Evolutionary conservation across 2,113 vertebrate genomes (phyloP), one percentile per base, ranked within the genome.

Genomic region (Rhipidura dahli): DNA sequence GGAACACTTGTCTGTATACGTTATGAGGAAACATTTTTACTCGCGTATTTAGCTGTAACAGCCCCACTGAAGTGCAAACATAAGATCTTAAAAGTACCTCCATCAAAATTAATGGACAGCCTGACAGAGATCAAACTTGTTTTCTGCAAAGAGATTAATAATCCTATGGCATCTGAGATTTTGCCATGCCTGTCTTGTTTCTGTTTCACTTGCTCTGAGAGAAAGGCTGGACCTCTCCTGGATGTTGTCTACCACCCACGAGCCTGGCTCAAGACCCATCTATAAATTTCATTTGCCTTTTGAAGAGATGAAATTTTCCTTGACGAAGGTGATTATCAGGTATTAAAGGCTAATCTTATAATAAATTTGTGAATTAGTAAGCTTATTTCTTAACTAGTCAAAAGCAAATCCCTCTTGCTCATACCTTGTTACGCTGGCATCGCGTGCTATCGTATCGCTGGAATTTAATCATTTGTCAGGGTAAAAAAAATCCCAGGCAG

Each of bases 251-350:
- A 21, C 84, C 68, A 30, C 86, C 66, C 68, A 79, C 9, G 2
- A 79, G 60, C 26, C 90, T 92, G 93, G 77, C 94, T 97, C 88
- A 85, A 95, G 96, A 93, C 39, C 77, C 94, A 95, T 96, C 82
- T 76, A 88, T 87, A 97, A 95, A 96, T 94, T 96, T 90, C 73
- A 91, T 96, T 96, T 90, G 89, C 85, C 83, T 83, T 96, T 92
- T 77, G 91, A 92, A 96, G 54, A 78, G 61, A 90, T 59, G 31
- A 97, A 90, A 97, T 97, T 97, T 98, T 98, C 95, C 92, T 96
- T 97, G 97, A 98, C 88, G 47, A 95, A 97, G 94, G 96, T 97
- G 96, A 97, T 97, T 97, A 97, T 93, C 96, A 97, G 96, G 95
- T 97, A 97, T 98, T 97, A 97, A 91, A 94, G 83, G 90, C 96